These are phyloP conservation scores for Elmis aenea DNA, from an alignment of 2,888 invertebrate species.

Conservation along the genomic window DNA sequence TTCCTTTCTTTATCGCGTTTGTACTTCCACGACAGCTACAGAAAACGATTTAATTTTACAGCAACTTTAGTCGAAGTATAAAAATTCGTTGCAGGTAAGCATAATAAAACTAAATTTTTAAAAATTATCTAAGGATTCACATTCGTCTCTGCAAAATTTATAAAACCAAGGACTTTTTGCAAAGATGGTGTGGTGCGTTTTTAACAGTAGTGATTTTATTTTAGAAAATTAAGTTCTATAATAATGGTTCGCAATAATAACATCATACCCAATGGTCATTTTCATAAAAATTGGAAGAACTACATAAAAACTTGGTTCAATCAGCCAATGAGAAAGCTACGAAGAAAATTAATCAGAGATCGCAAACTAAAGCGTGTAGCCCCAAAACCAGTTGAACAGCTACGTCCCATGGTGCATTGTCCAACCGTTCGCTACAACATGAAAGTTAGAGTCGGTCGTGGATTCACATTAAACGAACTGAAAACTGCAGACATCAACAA, in stretches of 20 bases:
- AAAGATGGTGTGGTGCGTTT: too few relatives aligned
- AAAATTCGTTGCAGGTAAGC: too few relatives aligned
- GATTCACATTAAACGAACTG: constrained; percentile 89
- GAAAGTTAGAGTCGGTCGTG: constrained; percentile 84
- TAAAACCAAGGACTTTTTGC: too few relatives aligned
- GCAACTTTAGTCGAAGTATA: too few relatives aligned
- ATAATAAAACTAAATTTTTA: too few relatives aligned
- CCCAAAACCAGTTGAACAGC: constrained; percentile 78
- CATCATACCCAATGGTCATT: constrained; percentile 96
- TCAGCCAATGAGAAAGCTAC: constrained; percentile 86
- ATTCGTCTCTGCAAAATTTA: too few relatives aligned
- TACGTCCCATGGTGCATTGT: constrained; percentile 86
- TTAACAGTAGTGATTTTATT: too few relatives aligned
- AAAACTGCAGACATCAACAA: constrained; percentile 81
- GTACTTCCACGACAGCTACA: too few relatives aligned
- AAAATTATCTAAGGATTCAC: too few relatives aligned
- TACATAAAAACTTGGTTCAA: constrained; percentile 96
- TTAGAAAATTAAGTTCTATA: background rate
- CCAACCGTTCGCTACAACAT: constrained; percentile 89
- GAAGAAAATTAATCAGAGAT: constrained; percentile 74
- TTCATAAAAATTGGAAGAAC: constrained; percentile 97
- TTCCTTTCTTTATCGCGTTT: too few relatives aligned
- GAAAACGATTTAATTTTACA: too few relatives aligned
- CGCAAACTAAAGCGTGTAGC: constrained; percentile 82
- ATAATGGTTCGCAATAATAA: constrained; percentile 82